A percentile compares a stretch with the other conserved stretches of the same genome.
phyloP scores from a whole-genome alignment of 2,797 vertebrate species.

The Syndactyla subalaris region DNA sequence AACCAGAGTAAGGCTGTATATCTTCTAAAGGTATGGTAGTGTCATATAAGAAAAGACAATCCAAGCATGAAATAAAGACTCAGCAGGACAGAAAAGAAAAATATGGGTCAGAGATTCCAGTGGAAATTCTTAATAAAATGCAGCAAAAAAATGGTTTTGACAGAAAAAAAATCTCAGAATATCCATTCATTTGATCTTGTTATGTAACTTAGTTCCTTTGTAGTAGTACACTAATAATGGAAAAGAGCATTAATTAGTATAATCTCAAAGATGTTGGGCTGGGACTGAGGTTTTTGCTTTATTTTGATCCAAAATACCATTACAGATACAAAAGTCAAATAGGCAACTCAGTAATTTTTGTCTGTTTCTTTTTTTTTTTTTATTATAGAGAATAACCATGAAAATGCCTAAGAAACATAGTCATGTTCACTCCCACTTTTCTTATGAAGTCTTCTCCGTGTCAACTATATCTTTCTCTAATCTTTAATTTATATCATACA shows the following conservation, averaged over 20 bases:
- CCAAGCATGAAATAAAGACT: background rate
- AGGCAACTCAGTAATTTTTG: background rate
- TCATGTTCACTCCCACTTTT: background rate
- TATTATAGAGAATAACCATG: background rate
- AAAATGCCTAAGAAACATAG: background rate
- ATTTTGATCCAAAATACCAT: background rate
- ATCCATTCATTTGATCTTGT: background rate
- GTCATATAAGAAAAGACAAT: background rate
- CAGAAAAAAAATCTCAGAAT: background rate
- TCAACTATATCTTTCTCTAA: background rate
- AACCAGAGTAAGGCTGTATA: background rate
- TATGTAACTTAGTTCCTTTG: background rate
- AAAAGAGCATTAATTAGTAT: background rate
- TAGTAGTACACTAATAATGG: background rate
- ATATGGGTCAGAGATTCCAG: background rate
- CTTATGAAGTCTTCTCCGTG: background rate
- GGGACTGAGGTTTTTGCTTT: rapidly evolving
- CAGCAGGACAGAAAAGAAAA: background rate
- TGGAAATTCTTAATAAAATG: background rate
- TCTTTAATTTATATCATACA: background rate
- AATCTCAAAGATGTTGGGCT: background rate
- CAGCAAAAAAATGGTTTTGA: background rate
- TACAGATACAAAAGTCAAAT: background rate
- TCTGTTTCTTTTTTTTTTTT: background rate
- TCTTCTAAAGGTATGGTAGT: background rate